phyloP scores from a whole-genome alignment of 2,797 vertebrate species.

The Cephalopachus bancanus region DNA sequence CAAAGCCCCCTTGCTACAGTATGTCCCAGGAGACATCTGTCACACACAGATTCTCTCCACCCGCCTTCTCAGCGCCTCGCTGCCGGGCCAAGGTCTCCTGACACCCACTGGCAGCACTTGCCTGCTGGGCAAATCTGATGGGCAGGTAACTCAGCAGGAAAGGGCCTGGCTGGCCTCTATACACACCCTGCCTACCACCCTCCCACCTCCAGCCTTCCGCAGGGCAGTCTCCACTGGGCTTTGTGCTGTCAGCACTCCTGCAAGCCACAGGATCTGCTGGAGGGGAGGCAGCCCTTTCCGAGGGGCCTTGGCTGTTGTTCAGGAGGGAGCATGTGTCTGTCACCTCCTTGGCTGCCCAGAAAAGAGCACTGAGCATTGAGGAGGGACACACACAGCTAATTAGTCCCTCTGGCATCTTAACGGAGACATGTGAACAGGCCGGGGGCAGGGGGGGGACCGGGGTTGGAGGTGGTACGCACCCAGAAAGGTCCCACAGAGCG shows the following conservation, averaged over 20 bases:
- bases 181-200: not conserved
- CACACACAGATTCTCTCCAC: not conserved
- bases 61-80: not conserved
- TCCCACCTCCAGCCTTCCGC: not conserved
- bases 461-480: slow-evolving; percentile 91
- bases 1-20: not conserved
- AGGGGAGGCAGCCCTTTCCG: not conserved
- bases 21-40: not conserved
- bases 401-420: not conserved
- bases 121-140: not conserved
- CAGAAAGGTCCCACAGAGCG: slow-evolving; percentile 95
- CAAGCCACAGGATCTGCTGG: not conserved
- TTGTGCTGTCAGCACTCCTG: not conserved
- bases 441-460: not conserved
- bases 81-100: not conserved
- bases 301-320: not conserved
- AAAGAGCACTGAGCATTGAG: slow-evolving; percentile 9
- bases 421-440: not conserved
- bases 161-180: no score
- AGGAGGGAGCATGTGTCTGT: slow-evolving; percentile 36
- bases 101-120: not conserved
- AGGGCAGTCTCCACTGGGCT: not conserved
- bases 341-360: slow-evolving; percentile 63
- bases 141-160: not conserved
- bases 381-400: slow-evolving; percentile 54